These are phyloP conservation scores for Aurelia sp. DNA, from an alignment of 30 jellyfish, hydroid and myxozoan species.

Conservation along the genomic window DNA sequence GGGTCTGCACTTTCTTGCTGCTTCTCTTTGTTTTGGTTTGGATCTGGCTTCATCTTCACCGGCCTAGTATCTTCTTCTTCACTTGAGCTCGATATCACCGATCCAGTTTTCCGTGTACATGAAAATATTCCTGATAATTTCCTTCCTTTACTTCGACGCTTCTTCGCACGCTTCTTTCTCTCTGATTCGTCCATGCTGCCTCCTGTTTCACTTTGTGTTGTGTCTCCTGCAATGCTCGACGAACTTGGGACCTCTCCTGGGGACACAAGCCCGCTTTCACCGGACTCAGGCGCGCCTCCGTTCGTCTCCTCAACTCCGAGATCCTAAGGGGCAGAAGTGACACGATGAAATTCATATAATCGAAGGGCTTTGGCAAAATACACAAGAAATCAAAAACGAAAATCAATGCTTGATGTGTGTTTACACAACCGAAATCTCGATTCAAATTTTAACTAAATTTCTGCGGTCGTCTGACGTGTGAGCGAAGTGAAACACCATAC, in stretches of 20 bases:
- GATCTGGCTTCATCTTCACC: constrained; percentile 21
- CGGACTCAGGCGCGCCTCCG: constrained; percentile 36
- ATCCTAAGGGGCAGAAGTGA: not conserved
- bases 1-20: not conserved
- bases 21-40: not conserved
- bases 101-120: constrained; percentile 63
- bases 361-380: too few relatives aligned
- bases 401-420: too few relatives aligned
- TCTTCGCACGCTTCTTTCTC: constrained; percentile 22
- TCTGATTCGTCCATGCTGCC: constrained; percentile 56
- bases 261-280: constrained; percentile 34
- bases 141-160: constrained; percentile 50
- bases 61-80: constrained; percentile 71
- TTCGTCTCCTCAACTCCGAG: not conserved
- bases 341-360: too few relatives aligned
- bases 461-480: too few relatives aligned
- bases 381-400: too few relatives aligned
- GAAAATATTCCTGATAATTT: constrained; percentile 60
- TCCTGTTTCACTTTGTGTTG: constrained; percentile 48
- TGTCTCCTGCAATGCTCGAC: constrained; percentile 36
- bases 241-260: constrained; percentile 42
- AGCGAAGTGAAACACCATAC: too few relatives aligned
- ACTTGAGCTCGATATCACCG: constrained; percentile 56
- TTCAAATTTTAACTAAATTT: too few relatives aligned
- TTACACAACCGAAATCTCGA: too few relatives aligned